Evolutionary conservation across 2,797 vertebrate genomes (phyloP), one percentile per base, ranked within the genome.

Genomic region (Todus mexicanus): DNA sequence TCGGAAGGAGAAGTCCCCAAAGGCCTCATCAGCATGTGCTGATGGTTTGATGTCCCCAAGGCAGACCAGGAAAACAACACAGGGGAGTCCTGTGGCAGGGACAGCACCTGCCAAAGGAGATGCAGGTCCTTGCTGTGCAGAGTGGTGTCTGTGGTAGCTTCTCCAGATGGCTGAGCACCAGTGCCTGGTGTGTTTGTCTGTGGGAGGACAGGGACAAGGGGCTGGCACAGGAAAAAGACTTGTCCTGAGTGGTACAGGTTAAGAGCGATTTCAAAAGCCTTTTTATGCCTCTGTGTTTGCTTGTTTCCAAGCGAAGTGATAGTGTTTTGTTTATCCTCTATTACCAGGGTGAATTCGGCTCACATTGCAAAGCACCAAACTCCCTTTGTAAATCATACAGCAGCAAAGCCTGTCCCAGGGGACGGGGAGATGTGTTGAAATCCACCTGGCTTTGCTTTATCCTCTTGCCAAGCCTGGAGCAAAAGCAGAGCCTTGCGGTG

Each of bases 401-500:
- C 77, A 82, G 38, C 78, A 93, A 82, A 93, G 53, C 69, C 51
- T 83, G 35, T 48, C 74, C 35, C 79, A 43, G 71, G 74, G 75
- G 83, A 6, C 10, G 61, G 50, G 31, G 70, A 94, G 54, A 63
- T 83, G 50, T 45, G 72, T 70, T 93, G 91, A 83, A 93, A 87
- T 82, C 57, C 0, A 5, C 37, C 61, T 81, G 74, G 73, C 60
- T 94, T 95, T 87, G 70, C 72, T 89, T 94, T 76, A 45, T 92
- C 73, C 65, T 73, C 53, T 61, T 93, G 84, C 68, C 92, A 94
- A 93, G 76, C 56, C 85, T 50, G 43, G 72, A 81, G 80, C 29
- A 21, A 89, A 87, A 95, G 87, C 64, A 74, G 43, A 45, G 61
- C 4, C 48, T 65, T 6, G 4, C 0, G 0, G 78, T 38, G 59